Conservation (phyloP, 1,140 invertebrate genomes). For the Zaprionus tsacasi region DNA sequence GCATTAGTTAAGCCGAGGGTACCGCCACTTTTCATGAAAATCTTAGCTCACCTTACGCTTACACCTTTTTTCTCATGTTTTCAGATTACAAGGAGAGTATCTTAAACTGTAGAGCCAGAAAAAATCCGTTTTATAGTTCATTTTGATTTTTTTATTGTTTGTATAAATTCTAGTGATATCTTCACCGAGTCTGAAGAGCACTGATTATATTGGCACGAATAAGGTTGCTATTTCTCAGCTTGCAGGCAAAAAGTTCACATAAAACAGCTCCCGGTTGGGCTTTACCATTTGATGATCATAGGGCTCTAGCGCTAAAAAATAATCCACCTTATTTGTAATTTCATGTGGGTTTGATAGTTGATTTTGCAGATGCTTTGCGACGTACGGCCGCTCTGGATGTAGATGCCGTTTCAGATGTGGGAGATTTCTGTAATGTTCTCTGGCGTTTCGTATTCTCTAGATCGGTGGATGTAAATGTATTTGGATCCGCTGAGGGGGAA, state of each 20-base stretch:
- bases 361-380: background rate
- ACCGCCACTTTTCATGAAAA: background rate
- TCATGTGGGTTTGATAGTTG: background rate
- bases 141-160: background rate
- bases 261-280: conserved; percentile 26
- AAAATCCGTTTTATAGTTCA: background rate
- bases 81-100: background rate
- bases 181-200: background rate
- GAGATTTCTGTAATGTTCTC: background rate
- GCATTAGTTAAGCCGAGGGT: too few relatives aligned
- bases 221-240: background rate
- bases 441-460: conserved; percentile 8
- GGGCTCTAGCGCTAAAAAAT: conserved; percentile 24
- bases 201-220: background rate
- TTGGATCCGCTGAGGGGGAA: background rate
- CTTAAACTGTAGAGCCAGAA: background rate
- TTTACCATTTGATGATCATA: conserved; percentile 48
- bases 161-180: background rate
- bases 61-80: background rate
- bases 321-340: background rate
- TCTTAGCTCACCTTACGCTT: background rate
- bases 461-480: background rate
- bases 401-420: conserved; percentile 5
- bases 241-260: conserved; percentile 34
- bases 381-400: conserved; percentile 7